Conservation (phyloP, 2,797 vertebrate genomes). For the Syngnathus rostellatus region DNA sequence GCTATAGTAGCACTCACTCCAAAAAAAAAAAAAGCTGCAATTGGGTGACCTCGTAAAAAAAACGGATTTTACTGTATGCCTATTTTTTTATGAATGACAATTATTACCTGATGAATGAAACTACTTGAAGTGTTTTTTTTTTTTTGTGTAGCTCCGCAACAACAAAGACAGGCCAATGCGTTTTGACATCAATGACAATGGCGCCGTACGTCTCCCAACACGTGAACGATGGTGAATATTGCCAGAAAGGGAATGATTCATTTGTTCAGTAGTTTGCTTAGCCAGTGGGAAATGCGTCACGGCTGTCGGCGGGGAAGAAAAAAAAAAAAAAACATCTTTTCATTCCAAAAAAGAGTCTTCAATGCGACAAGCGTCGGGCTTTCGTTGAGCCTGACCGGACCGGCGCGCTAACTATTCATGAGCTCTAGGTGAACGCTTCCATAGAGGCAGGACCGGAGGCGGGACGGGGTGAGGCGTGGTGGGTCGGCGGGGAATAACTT, state of each 20-base stretch:
- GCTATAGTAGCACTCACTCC: not conserved
- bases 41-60: no score
- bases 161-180: not conserved
- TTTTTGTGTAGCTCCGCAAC: not conserved
- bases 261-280: not conserved
- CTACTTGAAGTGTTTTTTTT: no score
- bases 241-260: not conserved
- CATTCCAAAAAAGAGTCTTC: not conserved
- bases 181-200: not conserved
- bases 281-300: not conserved
- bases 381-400: constrained; percentile 7
- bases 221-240: constrained; percentile 8
- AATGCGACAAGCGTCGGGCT: constrained; percentile 6
- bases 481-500: not conserved
- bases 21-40: not conserved
- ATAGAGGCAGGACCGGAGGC: not conserved
- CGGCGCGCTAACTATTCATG: constrained; percentile 9
- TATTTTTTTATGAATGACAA: no score
- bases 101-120: no score
- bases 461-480: not conserved
- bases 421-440: constrained; percentile 6
- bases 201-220: constrained; percentile 1
- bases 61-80: no score
- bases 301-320: constrained; percentile 10
- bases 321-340: constrained; percentile 13